phyloP scores from a whole-genome alignment of 2,797 vertebrate species.

The Pantherophis alleghaniensis region DNA sequence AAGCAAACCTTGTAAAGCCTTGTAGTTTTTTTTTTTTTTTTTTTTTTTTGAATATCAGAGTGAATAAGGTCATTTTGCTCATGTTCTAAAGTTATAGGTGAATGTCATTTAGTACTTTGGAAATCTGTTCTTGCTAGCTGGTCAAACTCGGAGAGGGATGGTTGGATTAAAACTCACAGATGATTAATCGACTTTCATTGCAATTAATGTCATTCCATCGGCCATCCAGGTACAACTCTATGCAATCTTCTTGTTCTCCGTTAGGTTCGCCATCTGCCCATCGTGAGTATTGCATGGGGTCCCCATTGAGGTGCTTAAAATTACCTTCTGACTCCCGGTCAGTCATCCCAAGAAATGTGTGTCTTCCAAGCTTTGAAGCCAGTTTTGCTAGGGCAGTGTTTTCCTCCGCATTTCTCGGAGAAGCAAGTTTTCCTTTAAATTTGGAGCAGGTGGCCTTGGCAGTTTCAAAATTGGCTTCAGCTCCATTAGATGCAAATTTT shows the following conservation, averaged over 20 bases:
- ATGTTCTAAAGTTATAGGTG: neutral
- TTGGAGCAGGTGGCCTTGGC: conserved; percentile 27
- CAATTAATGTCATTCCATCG: conserved; percentile 1
- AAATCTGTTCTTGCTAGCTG: neutral
- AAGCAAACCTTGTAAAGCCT: neutral
- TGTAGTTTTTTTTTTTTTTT: neutral
- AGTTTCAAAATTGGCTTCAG: conserved; percentile 16
- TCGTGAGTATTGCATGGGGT: neutral
- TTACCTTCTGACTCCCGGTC: neutral
- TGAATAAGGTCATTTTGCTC: neutral
- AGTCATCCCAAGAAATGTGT: conserved; percentile 12
- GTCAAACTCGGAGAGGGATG: neutral
- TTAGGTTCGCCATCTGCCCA: conserved; percentile 24
- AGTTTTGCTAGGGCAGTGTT: neutral
- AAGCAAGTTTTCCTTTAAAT: conserved; percentile 17
- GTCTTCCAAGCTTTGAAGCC: neutral
- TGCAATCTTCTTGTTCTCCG: conserved; percentile 15
- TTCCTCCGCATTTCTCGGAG: conserved; percentile 22
- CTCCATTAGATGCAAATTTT: conserved; percentile 11
- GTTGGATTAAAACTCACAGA: conserved; percentile 19
- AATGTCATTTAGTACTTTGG: neutral
- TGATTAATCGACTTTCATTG: neutral
- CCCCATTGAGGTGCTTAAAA: conserved; percentile 10
- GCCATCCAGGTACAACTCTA: neutral
- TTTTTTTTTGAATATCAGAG: neutral